phyloP scores from a whole-genome alignment of 2,797 vertebrate species.

The Xenopus petersii region DNA sequence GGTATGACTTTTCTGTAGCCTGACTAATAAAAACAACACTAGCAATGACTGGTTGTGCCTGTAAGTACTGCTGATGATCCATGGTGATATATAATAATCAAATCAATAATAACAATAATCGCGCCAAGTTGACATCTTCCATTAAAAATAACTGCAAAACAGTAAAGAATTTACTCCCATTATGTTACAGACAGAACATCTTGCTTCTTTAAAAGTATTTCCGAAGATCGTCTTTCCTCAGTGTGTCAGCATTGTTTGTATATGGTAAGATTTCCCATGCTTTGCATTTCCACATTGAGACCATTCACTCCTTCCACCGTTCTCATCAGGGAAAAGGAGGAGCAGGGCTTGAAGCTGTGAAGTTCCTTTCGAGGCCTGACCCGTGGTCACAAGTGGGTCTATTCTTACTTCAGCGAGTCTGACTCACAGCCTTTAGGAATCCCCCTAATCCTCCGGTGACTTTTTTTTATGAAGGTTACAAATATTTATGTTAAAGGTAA shows the following conservation, averaged over 20 bases:
- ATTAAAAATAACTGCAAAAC: too few species aligned
- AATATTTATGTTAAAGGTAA: slow-evolving; percentile 20
- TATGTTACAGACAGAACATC: background rate
- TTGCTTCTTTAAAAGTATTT: background rate
- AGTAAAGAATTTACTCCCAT: too few species aligned
- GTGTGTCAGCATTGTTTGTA: slow-evolving; percentile 13
- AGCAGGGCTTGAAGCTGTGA: slow-evolving; percentile 39
- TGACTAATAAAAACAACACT: too few species aligned
- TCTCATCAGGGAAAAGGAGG: slow-evolving; percentile 50
- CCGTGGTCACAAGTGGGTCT: slow-evolving; percentile 41
- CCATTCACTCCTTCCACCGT: background rate
- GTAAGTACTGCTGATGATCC: too few species aligned
- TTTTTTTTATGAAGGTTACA: slow-evolving; percentile 43
- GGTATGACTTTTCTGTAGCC: too few species aligned
- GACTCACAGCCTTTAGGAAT: slow-evolving; percentile 54
- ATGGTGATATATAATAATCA: too few species aligned
- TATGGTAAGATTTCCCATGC: slow-evolving; percentile 47
- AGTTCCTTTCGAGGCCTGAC: slow-evolving; percentile 47
- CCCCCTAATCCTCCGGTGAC: slow-evolving; percentile 41
- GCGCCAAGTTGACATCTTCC: too few species aligned
- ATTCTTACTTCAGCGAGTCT: slow-evolving; percentile 16
- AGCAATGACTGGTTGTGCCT: too few species aligned
- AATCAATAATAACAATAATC: too few species aligned
- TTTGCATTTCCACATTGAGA: slow-evolving; percentile 30
- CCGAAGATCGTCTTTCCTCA: background rate